phyloP scores from a whole-genome alignment of 2,888 invertebrate genomes.

The Erebia epiphron region DNA sequence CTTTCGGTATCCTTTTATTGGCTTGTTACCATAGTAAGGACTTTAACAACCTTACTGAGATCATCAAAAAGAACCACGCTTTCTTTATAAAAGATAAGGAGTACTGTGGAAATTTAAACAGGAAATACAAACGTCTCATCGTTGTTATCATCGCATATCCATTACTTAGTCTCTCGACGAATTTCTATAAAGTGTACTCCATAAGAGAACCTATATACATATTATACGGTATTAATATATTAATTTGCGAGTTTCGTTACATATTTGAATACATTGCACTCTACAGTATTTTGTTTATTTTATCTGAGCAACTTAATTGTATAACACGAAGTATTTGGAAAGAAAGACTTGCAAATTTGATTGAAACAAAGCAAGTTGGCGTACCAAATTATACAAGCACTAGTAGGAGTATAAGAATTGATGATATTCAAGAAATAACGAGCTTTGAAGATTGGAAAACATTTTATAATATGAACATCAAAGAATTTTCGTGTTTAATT shows the following conservation, averaged over 20 bases:
- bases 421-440: constrained; percentile 2
- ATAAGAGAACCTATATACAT: background rate
- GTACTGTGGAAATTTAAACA: constrained; percentile 13
- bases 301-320: constrained; percentile 48
- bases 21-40: constrained; percentile 6
- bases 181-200: too few relatives aligned
- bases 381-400: background rate
- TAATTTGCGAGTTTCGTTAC: constrained; percentile 28
- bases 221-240: background rate
- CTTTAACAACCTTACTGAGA: constrained; percentile 8
- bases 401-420: background rate
- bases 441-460: constrained; percentile 24
- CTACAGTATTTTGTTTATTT: constrained; percentile 42
- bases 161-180: background rate
- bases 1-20: constrained; percentile 10
- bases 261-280: constrained; percentile 45
- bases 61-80: constrained; percentile 7
- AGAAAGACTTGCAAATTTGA: background rate
- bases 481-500: constrained; percentile 24
- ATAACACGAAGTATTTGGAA: constrained; percentile 40
- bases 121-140: background rate
- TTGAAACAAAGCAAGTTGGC: constrained; percentile 20
- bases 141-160: background rate
- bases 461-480: constrained; percentile 27
- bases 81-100: constrained; percentile 16